Evolutionary conservation across 37 sponge, comb jelly and placozoan species (phyloP).

Genomic region (Chondrilla cf. caribensis): DNA sequence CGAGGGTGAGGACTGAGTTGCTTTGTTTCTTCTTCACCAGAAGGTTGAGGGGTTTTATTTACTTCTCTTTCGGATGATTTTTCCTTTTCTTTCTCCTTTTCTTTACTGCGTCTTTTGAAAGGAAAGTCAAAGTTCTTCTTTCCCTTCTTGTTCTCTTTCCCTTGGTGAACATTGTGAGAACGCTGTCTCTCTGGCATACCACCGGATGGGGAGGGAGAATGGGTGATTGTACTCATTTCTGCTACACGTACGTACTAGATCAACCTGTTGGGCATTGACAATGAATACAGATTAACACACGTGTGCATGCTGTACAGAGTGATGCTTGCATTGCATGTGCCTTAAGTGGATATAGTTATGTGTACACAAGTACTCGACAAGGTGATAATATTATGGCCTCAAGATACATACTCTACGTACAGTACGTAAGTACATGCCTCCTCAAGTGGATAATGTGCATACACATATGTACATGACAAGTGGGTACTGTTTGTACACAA

Average conservation of each 20-base stretch:
- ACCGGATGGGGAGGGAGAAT: neutral
- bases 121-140: neutral
- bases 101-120: neutral
- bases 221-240: conserved; percentile 5
- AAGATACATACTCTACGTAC: too few relatives aligned
- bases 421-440: too few relatives aligned
- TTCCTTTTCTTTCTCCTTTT: neutral
- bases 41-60: too few relatives aligned
- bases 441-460: too few relatives aligned
- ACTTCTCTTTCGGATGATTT: neutral
- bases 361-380: too few relatives aligned
- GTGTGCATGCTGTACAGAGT: too few relatives aligned
- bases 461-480: too few relatives aligned
- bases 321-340: too few relatives aligned
- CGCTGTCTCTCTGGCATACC: neutral
- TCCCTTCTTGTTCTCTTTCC: neutral
- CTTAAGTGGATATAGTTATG: too few relatives aligned
- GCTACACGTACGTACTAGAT: too few relatives aligned
- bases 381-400: too few relatives aligned
- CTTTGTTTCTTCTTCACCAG: neutral
- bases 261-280: neutral
- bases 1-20: conserved; percentile 9
- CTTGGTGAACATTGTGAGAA: neutral
- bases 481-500: too few relatives aligned
- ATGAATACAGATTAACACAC: neutral